Conservation (phyloP, 1,140 invertebrate species). For the Tetragonula clypearis region DNA sequence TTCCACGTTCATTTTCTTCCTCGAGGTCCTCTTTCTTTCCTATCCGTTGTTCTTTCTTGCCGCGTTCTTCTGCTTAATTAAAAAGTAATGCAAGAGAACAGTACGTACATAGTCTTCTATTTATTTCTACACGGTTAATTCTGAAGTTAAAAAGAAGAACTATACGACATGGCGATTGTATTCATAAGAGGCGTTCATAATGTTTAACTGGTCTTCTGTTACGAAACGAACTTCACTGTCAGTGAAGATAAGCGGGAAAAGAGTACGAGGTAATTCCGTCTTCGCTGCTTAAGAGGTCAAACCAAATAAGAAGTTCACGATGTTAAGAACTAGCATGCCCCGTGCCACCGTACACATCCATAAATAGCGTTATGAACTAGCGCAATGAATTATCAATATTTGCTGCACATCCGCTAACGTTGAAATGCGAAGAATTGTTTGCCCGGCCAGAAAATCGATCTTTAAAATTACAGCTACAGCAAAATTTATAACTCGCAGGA, state of each 20-base stretch:
- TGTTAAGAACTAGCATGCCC: not conserved
- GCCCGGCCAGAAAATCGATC: not conserved
- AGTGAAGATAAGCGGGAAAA: conserved; percentile 19
- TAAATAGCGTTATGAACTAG: not conserved
- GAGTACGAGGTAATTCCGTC: not conserved
- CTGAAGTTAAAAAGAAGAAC: not conserved
- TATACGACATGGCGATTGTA: not conserved
- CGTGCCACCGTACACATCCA: not conserved
- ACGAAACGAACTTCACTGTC: conserved; percentile 22
- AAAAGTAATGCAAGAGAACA: not conserved
- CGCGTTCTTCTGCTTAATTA: not conserved
- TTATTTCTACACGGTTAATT: not conserved
- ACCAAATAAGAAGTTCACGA: conserved; percentile 3
- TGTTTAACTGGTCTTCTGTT: conserved; percentile 1
- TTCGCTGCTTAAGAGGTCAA: conserved; percentile 2
- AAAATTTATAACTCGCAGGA: not conserved
- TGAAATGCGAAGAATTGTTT: not conserved
- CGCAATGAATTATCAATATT: not conserved
- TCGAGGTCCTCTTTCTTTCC: too few species aligned
- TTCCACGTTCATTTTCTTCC: too few species aligned
- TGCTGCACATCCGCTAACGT: not conserved
- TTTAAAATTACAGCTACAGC: not conserved
- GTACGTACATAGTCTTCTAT: not conserved
- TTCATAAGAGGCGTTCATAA: not conserved
- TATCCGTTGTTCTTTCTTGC: not conserved